Base-by-base conservation (phyloP, 2,113 vertebrate genomes). In the Protobothrops flavoviridis region DNA sequence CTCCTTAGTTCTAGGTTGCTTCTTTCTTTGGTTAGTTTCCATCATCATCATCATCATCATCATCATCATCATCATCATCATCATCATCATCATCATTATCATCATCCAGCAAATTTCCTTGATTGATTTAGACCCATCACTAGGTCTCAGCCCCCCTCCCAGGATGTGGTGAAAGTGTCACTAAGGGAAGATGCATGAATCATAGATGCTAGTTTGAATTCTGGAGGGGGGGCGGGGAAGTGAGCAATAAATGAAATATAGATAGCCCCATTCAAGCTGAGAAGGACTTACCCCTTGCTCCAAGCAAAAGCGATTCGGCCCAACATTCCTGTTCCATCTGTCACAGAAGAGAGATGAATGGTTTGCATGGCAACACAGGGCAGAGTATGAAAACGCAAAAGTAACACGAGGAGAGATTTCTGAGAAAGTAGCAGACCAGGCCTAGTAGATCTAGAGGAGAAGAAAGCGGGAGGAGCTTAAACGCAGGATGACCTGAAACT, bases 301-400 rank as follows among this genome's bases (percentile, higher is more conserved):
- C 99, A 99, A 56, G 99, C 98, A 48, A 99, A 99, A 52, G 98
- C 15, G 85, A 99, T 99, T 88, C 98, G 98, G 26, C 99, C 99
- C 95, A 99, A 91, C 98, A 99, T 99, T 55, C 99, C 98, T 0
- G 98, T 98, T 50, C 99, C 99, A 94, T 98, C 97, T 98, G 93
- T 26, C 89, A 33, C 57, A 91, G 85, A 93, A 88, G 93, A 91
- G 94, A 81, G 39, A 91, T 15, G 39, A 86, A 13, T 86, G 20
- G 20, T 86, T 86, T 48, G 23, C 26, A 52, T 81, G 69, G 69
- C 69, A 81, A 81, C 69, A 39, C 17, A 39, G n/a, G 69, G 69
- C 2, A 81, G 61, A 69, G 29, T 69, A n/a, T 13, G 12, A 29
- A 81, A 81, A 81, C 7, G 17, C 6, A 81, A 81, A 81, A 81